Percentiles rank a stretch among this genome's conserved stretches.
phyloP scores from a whole-genome alignment of 2,797 vertebrate species.

The Arnoldichthys spilopterus region DNA sequence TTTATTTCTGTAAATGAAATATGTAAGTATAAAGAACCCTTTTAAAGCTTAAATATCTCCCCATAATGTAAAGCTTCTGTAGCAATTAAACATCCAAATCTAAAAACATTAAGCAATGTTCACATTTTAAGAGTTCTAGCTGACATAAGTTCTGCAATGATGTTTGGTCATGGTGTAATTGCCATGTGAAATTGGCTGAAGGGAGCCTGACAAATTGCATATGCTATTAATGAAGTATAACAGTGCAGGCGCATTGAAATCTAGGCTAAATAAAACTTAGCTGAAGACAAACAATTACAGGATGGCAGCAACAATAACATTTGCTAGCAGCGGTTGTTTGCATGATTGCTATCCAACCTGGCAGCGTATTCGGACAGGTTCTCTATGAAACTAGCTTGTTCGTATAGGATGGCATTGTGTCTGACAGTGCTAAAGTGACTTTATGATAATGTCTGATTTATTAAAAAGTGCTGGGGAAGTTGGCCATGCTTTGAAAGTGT shows the following conservation, averaged over 20 bases:
- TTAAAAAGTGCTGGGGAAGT: constrained; percentile 46
- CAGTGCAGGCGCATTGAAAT: background rate
- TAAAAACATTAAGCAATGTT: background rate
- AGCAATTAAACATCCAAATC: background rate
- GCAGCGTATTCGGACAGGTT: background rate
- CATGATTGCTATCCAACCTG: background rate
- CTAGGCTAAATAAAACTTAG: constrained; percentile 23
- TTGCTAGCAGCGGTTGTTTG: background rate
- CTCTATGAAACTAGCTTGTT: background rate
- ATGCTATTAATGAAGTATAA: background rate
- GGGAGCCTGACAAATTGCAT: background rate
- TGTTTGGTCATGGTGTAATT: too few species aligned
- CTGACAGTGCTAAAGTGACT: constrained; percentile 21
- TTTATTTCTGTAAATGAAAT: too few species aligned
- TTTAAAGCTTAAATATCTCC: background rate
- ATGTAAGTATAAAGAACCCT: too few species aligned
- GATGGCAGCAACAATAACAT: background rate
- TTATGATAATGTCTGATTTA: constrained; percentile 42
- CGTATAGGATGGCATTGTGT: background rate
- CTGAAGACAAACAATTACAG: constrained; percentile 1
- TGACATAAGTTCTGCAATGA: background rate
- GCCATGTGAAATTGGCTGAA: background rate
- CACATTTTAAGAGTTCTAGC: background rate
- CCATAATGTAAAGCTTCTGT: background rate
- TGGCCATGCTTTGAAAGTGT: constrained; percentile 38